Base-by-base conservation (phyloP, 2,888 invertebrate genomes). In the Carterocephalus palaemon region DNA sequence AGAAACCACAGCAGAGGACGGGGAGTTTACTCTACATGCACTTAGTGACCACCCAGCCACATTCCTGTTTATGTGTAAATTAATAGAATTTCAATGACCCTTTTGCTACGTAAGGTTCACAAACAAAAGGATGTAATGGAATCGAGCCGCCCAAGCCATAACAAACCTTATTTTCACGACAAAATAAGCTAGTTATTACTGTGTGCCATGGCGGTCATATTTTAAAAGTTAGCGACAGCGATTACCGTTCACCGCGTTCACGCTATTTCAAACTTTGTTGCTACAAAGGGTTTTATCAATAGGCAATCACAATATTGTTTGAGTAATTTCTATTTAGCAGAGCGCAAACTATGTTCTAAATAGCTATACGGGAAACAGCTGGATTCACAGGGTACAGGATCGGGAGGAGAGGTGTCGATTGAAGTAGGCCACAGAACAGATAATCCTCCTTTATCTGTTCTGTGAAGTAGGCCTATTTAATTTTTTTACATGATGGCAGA, bases 1-100 rank as follows among this genome's bases (percentile, higher is more conserved):
- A 54, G 54, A 54, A 67, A 75, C 79, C 76, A 62, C 77, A 75
- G 61, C 58, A 62, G 59, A 42, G 53, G 55, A 53, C 52, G 53
- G 56, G 52, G 58, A 60, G 57, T 54, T 55, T 48, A 28, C 36
- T 19, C 54, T 48, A 51, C 51, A 50, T 46, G 41, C 53, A 48
- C 55, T 59, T 56, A 24, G 45, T 31, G 37, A 45, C 45, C 31
- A 37, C 22, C 16, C 23, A 31, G 45, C 31, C 45, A 46, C 46
- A 48, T 49, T 46, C 51, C 47, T 47, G 49, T 47, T 51, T 38
- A 50, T 53, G 52, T 48, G 47, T 46, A 53, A 70, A 70, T 72
- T 70, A 67, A 70, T 67, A 58, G 60, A 64, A 64, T 69, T 64
- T 60, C 52, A 56, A 59, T 60, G 57, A 60, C 57, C 57, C 60